Evolutionary conservation across 1,140 invertebrate genomes (phyloP), one percentile per base, ranked within the genome.

Genomic region (Tetranychus cinnabarinus): DNA sequence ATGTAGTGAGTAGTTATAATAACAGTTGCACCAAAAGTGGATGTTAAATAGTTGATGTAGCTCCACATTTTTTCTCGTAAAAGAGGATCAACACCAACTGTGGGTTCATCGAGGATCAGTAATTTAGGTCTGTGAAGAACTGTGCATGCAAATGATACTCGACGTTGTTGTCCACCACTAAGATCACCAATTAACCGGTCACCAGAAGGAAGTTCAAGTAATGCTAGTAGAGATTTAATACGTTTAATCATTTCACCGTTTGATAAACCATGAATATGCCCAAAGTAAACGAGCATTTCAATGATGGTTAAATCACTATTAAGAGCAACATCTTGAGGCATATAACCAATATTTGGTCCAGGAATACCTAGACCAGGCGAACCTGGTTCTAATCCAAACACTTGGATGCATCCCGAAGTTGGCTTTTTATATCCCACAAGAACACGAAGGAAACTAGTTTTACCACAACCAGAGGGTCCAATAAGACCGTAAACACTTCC

Each of bases 211-310:
- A 64, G 46, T 45, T 63, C 55, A 8, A 64, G 56, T 15, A 64
- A 57, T 12, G 35, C 39, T 13, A 50, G 4, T 6, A 96, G 76
- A 73, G 93, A 95, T 61, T 83, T 78, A 63, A 87, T 78, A 66
- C 87, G 79, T 63, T 86, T 81, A 8, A 35, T n/a, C 31, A 67
- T 52, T 6, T 50, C 13, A 5, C 48, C 31, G 4, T 56, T 36
- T 3, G 23, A 87, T 67, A 95, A 85, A 79, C 86, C 86, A 70
- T 90, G 88, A 67, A 96, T 85, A 79, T 86, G 86, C n/a, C 90
- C 90, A 72, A 93, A 95, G 70, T 92, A 95, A 76, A 85, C 81
- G 80, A 95, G 83, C 0, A 88, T 95, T 71, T 96, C 90, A 60
- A 80, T 79, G 63, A 95, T 95, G 1, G 88, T 86, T 72, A 96